Base-by-base conservation (phyloP, 2,888 invertebrate species). In the Stratiomys singularior region DNA sequence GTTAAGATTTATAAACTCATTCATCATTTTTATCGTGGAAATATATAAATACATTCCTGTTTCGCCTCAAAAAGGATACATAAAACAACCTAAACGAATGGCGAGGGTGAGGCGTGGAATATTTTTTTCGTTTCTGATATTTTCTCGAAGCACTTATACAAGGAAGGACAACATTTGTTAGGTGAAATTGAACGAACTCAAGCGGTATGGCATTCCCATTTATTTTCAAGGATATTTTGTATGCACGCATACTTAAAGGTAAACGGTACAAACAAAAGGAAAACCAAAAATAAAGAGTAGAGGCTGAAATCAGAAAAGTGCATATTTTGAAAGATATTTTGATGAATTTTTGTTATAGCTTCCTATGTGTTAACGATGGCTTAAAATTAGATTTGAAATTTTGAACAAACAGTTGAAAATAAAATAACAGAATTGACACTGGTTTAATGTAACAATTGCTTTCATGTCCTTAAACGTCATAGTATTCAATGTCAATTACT, bases 1-100 rank as follows among this genome's bases (percentile, higher is more conserved):
- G 82, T 85, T 83, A 84, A 87, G 85, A 87, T 87, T 87, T 87
- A 87, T 86, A 85, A 84, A 84, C 83, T 86, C 87, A 87, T 87
- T 84, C 86, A 86, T 87, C 87, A 87, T 87, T 87, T 87, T 87
- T 87, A 87, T 87, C 87, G 86, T 85, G 83, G 84, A 85, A 86
- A 86, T 85, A 85, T 84, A 85, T 86, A 77, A 64, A 64, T 77
- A 64, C 64, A 56, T 67, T 56, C 30, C 66, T 47, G 37, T 47
- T 47, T 47, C 23, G n/a, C 77, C 21, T 30, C 64, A 25, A 64
- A 46, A 76, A 63, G 18, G 69, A 46, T 69, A 25, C n/a, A 46
- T 47, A 11, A 30, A 25, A 30, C 37, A 66, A 30, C 67, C 18
- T 37, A 37, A 28, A 63, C 5, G 64, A 28, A 63, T 28, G 15